Conservation (phyloP, 92 coral and sea anemone genomes). For the Epizoanthus fatuus region DNA sequence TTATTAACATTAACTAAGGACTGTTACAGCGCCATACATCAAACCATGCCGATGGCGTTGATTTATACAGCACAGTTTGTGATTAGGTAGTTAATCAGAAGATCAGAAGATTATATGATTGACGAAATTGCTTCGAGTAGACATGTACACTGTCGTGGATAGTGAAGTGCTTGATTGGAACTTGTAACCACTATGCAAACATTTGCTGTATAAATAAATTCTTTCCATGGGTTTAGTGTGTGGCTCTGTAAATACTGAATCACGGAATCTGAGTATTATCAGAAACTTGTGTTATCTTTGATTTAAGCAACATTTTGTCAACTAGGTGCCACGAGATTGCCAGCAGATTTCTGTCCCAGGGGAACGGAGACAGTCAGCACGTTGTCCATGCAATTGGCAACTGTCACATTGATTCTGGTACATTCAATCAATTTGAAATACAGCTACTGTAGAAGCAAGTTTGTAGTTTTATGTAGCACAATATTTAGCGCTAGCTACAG, state of each 20-base stretch:
- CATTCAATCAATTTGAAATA: background rate
- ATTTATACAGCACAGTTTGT: background rate
- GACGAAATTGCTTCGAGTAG: too few species aligned
- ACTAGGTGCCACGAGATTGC: conserved; percentile 92
- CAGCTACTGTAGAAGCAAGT: background rate
- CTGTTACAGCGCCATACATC: too few species aligned
- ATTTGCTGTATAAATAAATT: too few species aligned
- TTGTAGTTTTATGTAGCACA: too few species aligned
- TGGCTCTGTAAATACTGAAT: background rate
- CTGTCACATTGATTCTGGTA: conserved; percentile 98
- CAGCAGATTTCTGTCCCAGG: conserved; percentile 76
- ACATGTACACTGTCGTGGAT: too few species aligned
- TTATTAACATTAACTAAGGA: too few species aligned
- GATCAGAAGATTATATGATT: too few species aligned
- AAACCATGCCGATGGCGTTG: background rate
- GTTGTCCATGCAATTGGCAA: conserved; percentile 96
- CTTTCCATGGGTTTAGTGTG: background rate
- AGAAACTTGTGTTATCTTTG: background rate
- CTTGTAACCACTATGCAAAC: too few species aligned
- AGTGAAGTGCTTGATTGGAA: too few species aligned
- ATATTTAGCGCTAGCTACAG: too few species aligned
- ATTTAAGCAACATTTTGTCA: background rate
- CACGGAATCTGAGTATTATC: background rate
- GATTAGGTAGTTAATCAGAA: too few species aligned
- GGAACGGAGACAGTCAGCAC: conserved; percentile 96